Base-by-base conservation (phyloP, 2,888 invertebrate genomes). In the Ecliptopera silaceata region DNA sequence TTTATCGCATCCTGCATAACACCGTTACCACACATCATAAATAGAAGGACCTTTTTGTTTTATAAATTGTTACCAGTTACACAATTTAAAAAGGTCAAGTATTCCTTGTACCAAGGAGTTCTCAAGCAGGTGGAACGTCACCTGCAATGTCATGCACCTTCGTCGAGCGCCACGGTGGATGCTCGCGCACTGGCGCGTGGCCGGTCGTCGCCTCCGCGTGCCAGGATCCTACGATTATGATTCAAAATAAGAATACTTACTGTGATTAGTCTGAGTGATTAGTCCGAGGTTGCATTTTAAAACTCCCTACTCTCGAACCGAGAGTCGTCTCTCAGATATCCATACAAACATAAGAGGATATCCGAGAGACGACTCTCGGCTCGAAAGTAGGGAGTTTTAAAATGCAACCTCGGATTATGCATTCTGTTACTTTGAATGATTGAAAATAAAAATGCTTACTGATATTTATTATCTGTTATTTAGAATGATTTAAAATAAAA, bases 81-180 rank as follows among this genome's bases (percentile, higher is more conserved):
- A 70, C 67, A 65, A 61, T 63, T 64, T 59, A 62, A 67, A 77
- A 79, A 79, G 79, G 79, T 75, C 77, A 76, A 17, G 18, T 46
- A 69, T 68, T 69, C 66, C 42, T 46, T 34, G 46, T 50, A 39
- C 49, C 42, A 34, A 44, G 48, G 55, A 46, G 58, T 71, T 65
- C 60, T 56, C 61, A 59, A 63, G 72, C 77, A 77, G 77, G 77
- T 77, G 77, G 41, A 48, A 36, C 8, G 46, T 63, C 81, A 79
- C 78, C 80, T 79, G 80, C 74, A 20, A 72, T 78, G 85, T 82
- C 84, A 82, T 82, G 83, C 82, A 87, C 86, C 86, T 82, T 36
- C 36, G 36, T 74, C 77, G 75, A n/a, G n/a, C n/a, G 77, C 79
- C 83, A 82, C 82, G 83, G 78, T 77, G 73, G 76, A 64, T 80